A percentile compares a stretch with the other conserved stretches of the same genome.
phyloP scores from a whole-genome alignment of 2,113 vertebrate species.

The Burhinus bistriatus region DNA sequence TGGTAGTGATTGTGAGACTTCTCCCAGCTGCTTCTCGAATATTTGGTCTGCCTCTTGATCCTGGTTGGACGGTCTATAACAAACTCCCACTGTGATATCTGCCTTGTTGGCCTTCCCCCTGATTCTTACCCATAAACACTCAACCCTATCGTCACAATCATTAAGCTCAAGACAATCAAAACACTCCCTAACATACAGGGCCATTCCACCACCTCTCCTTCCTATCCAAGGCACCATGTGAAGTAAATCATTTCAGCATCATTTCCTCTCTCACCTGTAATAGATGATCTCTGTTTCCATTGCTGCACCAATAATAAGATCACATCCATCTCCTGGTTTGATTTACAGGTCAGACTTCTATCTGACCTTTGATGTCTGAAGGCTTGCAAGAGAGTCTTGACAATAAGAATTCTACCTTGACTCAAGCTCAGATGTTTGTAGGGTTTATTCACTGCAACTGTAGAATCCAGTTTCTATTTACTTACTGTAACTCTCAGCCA shows the following conservation, averaged over 20 bases:
- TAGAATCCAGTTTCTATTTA: not conserved
- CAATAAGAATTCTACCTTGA: not conserved
- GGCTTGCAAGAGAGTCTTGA: not conserved
- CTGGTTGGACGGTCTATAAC: too few species aligned
- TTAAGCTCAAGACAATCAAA: too few species aligned
- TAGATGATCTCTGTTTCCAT: not conserved
- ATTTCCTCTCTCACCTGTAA: not conserved
- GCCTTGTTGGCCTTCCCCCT: too few species aligned
- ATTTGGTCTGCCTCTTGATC: too few species aligned
- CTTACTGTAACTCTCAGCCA: not conserved
- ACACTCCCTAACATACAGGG: too few species aligned
- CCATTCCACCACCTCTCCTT: too few species aligned
- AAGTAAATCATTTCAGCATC: not conserved
- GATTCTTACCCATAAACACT: too few species aligned
- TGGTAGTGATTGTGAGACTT: too few species aligned
- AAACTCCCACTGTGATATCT: too few species aligned
- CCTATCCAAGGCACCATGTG: not conserved
- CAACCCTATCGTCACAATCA: too few species aligned
- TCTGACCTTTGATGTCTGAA: not conserved
- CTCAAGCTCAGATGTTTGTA: not conserved
- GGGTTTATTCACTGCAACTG: not conserved
- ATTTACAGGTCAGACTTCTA: not conserved
- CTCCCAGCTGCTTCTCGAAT: too few species aligned
- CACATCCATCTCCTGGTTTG: not conserved
- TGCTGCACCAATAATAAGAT: not conserved